These are phyloP conservation scores for Nasonia vitripennis DNA, from an alignment of 1,140 invertebrate genomes.

Conservation along the genomic window DNA sequence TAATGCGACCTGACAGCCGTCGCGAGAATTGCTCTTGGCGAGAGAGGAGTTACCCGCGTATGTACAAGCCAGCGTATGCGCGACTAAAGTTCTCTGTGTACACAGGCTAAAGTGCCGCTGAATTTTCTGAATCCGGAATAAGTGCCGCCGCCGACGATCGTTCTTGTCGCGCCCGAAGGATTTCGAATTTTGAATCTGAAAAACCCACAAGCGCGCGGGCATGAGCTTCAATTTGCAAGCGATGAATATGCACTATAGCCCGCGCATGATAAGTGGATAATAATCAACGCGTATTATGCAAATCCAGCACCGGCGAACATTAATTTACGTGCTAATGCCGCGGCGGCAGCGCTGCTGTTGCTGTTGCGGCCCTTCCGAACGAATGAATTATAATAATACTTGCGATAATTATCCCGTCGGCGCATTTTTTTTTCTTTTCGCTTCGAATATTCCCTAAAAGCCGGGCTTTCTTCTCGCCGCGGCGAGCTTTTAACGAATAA, in stretches of 20 bases:
- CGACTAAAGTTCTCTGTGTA: not conserved
- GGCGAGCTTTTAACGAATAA: conserved; percentile 55
- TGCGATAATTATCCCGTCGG: conserved; percentile 36
- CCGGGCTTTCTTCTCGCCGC: not conserved
- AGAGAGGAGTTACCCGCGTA: not conserved
- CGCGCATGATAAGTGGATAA: conserved; percentile 43
- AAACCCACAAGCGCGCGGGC: not conserved
- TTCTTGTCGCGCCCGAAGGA: not conserved
- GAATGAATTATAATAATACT: conserved; percentile 25
- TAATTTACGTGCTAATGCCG: conserved; percentile 55
- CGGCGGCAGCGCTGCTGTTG: not conserved
- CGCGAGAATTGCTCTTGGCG: conserved; percentile 48
- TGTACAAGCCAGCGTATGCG: not conserved
- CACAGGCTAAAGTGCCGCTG: not conserved
- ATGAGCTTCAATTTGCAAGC: conserved; percentile 30
- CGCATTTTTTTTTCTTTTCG: too few relatives aligned
- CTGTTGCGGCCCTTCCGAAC: not conserved
- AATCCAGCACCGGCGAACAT: conserved; percentile 43
- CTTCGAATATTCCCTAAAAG: too few relatives aligned
- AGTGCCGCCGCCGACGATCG: conserved; percentile 2
- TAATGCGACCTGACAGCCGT: conserved; percentile 59
- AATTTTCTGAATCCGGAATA: conserved; percentile 29
- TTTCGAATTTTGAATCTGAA: not conserved
- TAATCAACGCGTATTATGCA: conserved; percentile 40
- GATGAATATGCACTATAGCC: conserved; percentile 34